Evolutionary conservation across 2,797 vertebrate species (phyloP), one percentile per base, ranked within the genome.

Genomic region (Champsocephalus gunnari): DNA sequence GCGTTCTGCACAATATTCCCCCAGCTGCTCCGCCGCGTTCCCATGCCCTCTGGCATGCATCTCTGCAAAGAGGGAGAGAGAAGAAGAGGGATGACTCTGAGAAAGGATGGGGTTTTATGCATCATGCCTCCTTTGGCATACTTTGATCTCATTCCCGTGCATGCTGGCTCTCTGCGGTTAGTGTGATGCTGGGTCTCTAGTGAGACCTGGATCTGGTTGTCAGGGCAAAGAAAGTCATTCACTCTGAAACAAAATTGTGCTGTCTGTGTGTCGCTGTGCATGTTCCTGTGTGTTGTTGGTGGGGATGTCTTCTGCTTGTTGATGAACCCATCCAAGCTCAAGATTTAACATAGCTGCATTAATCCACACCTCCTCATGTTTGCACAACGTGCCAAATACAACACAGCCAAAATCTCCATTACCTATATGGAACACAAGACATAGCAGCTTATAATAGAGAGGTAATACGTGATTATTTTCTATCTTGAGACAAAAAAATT

Each of bases 141-240:
- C 89, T 92, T 91, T 93, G 87, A 92, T 92, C 79, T 91, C 56
- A 62, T 83, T 87, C 56, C 85, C 78, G 75, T 84, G 74, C 60
- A 17, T 79, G 82, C 76, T 72, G 75, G 61, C 73, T 84, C 77
- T 85, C 59, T 83, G 77, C 78, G 81, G 87, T 71, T n/a, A 45
- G 82, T 72, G 66, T 74, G 75, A 88, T 68, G 79, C 88, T 90
- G 89, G 62, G 86, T 71, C 77, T 87, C 85, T 66, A 73, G 78
- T 79, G 80, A 88, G 80, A 80, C 88, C 80, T 81, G 82, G 67
- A 88, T 88, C 66, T 83, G 68, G 79, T 82, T 88, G 68, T 79
- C 17, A 9, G 32, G 61, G 66, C 50, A 57, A 70, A 80, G 63
- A 61, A 77, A 81, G 79, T 82, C 73, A 69, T 68, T 87, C 59